phyloP scores from a whole-genome alignment of 2,888 invertebrate genomes.

The Cryptocephalus moraei region DNA sequence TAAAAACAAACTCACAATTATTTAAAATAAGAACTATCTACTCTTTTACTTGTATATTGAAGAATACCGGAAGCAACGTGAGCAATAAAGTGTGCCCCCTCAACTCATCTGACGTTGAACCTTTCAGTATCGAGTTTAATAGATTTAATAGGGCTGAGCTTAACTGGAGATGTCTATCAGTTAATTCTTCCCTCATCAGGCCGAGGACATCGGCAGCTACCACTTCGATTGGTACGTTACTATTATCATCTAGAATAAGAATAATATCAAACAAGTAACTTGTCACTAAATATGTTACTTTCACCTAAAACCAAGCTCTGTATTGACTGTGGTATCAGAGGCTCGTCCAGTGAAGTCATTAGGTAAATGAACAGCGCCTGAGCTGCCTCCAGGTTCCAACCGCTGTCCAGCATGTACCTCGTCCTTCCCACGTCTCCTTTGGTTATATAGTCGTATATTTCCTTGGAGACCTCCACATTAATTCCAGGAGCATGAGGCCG shows the following conservation, averaged over 20 bases:
- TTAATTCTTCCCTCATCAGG: slow-evolving; percentile 38
- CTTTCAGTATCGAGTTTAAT: slow-evolving; percentile 35
- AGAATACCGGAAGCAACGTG: slow-evolving; percentile 41
- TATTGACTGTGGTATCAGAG: slow-evolving; percentile 38
- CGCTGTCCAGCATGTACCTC: slow-evolving; percentile 25
- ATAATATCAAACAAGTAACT: not conserved
- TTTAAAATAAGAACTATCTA: not conserved
- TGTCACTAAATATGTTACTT: not conserved
- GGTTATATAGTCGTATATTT: slow-evolving; percentile 17
- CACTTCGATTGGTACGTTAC: slow-evolving; percentile 35
- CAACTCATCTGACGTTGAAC: slow-evolving; percentile 39
- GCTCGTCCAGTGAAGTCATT: slow-evolving; percentile 30
- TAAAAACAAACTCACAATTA: not conserved
- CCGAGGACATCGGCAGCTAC: slow-evolving; percentile 42
- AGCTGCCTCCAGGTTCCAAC: slow-evolving; percentile 35
- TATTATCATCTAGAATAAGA: slow-evolving; percentile 29
- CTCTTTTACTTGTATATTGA: slow-evolving; percentile 38
- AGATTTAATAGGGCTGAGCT: slow-evolving; percentile 35
- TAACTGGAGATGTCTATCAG: slow-evolving; percentile 35
- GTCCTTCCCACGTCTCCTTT: slow-evolving; percentile 17
- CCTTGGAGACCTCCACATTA: not conserved
- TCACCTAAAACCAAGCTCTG: slow-evolving; percentile 40
- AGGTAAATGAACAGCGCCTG: slow-evolving; percentile 36
- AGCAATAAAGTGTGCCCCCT: slow-evolving; percentile 39
- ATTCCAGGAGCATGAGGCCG: slow-evolving; percentile 21